Conservation (phyloP, 2,797 vertebrate genomes). For the Microctenopoma steveboyesi region DNA sequence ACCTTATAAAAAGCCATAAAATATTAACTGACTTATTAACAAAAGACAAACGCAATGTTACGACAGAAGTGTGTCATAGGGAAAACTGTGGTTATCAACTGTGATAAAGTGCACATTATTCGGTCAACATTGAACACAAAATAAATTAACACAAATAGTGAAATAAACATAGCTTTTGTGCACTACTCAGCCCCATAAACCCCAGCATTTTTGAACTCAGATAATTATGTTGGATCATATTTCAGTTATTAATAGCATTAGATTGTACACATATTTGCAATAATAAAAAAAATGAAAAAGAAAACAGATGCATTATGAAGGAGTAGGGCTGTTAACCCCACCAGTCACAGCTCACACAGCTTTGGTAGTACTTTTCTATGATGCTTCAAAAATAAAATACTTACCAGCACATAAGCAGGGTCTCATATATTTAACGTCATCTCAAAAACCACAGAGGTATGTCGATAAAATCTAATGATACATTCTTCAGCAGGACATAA, state of each 20-base stretch:
- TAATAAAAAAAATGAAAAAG: not conserved
- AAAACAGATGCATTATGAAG: not conserved
- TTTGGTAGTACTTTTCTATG: slow-evolving; percentile 22
- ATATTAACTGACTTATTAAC: slow-evolving; percentile 26
- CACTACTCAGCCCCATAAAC: slow-evolving; percentile 15
- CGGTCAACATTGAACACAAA: slow-evolving; percentile 52
- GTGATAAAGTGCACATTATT: slow-evolving; percentile 77
- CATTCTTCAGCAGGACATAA: slow-evolving; percentile 75
- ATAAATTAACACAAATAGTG: slow-evolving; percentile 29
- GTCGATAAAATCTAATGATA: slow-evolving; percentile 56
- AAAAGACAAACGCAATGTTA: slow-evolving; percentile 4
- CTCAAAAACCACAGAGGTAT: slow-evolving; percentile 60
- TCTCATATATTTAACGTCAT: slow-evolving; percentile 43
- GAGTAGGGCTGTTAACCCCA: slow-evolving; percentile 12
- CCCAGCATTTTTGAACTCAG: slow-evolving; percentile 18
- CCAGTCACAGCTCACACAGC: slow-evolving; percentile 22
- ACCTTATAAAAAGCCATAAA: slow-evolving; percentile 59
- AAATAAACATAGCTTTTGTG: not conserved
- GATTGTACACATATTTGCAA: not conserved
- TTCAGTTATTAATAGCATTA: slow-evolving; percentile 5
- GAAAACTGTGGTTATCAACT: slow-evolving; percentile 38
- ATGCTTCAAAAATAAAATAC: slow-evolving; percentile 35
- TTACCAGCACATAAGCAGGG: slow-evolving; percentile 31
- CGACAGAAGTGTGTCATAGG: slow-evolving; percentile 23
- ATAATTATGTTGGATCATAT: not conserved